Conservation (phyloP, 2,797 vertebrate species). For the Crenichthys baileyi region DNA sequence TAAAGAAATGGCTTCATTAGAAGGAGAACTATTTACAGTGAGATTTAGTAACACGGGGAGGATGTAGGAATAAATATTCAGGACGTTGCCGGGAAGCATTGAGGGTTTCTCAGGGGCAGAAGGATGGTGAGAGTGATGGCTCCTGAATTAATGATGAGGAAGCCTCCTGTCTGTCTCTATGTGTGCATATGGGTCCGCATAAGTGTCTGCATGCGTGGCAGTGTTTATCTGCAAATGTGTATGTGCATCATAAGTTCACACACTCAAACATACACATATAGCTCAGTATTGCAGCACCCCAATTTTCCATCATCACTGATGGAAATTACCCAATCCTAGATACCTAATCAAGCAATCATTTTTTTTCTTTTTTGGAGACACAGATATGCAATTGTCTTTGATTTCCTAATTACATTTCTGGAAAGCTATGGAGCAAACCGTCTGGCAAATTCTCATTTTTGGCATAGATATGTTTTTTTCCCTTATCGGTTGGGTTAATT, state of each 20-base stretch:
- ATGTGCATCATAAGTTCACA: constrained; percentile 5
- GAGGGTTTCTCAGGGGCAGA: constrained; percentile 74
- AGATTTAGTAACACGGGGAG: constrained; percentile 77
- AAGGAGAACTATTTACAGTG: constrained; percentile 80
- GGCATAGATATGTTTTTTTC: constrained; percentile 10
- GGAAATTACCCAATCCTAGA: constrained; percentile 71
- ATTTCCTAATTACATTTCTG: constrained; percentile 72
- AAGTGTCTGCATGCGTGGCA: constrained; percentile 65
- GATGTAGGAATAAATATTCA: constrained; percentile 83
- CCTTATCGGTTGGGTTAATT: constrained; percentile 28
- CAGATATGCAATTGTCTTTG: constrained; percentile 63
- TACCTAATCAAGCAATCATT: constrained; percentile 70
- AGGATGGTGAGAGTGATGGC: constrained; percentile 75
- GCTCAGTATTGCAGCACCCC: constrained; percentile 56
- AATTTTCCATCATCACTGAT: constrained; percentile 72
- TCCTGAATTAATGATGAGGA: constrained; percentile 83
- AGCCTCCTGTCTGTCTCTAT: constrained; percentile 72
- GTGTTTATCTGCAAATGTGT: constrained; percentile 56
- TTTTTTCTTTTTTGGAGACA: constrained; percentile 43
- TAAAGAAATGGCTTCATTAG: constrained; percentile 72
- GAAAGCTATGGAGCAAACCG: constrained; percentile 54
- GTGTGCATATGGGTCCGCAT: constrained; percentile 52
- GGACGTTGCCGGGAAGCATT: constrained; percentile 75
- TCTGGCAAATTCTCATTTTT: constrained; percentile 55
- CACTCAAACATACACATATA: constrained; percentile 22